A percentile compares a stretch with the other conserved stretches of the same genome.
Conservation (phyloP, 2,797 vertebrate species). For the Dendrocincla fuliginosa region DNA sequence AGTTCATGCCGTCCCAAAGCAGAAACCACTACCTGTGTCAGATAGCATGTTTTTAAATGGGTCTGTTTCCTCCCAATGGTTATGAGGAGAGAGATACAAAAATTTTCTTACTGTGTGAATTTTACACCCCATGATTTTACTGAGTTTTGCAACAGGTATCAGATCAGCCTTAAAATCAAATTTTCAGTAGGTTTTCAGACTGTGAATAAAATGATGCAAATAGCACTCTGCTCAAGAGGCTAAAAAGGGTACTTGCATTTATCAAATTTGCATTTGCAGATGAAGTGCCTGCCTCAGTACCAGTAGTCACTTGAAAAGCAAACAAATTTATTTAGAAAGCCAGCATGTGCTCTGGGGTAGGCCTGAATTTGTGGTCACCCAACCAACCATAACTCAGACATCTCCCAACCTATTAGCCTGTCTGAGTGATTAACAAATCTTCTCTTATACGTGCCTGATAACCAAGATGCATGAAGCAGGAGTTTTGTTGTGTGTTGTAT, state of each 20-base stretch:
- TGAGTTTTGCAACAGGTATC: background rate
- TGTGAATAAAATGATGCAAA: slow-evolving; percentile 5
- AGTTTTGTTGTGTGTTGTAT: background rate
- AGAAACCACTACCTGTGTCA: background rate
- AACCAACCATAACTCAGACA: background rate
- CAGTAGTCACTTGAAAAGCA: background rate
- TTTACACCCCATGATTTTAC: background rate
- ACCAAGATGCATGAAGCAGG: background rate
- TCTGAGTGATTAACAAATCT: background rate
- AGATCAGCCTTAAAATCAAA: background rate
- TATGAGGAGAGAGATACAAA: background rate
- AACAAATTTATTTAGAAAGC: background rate
- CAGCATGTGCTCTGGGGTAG: background rate
- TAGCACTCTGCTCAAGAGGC: background rate
- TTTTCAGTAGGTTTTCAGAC: background rate
- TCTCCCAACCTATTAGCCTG: background rate
- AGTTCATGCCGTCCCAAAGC: background rate
- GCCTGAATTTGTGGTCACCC: background rate
- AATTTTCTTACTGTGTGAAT: background rate
- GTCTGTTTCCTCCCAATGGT: background rate
- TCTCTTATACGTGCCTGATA: background rate
- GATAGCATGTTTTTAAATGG: background rate
- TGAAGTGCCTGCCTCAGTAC: background rate
- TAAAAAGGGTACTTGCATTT: background rate
- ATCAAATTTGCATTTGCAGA: background rate